Percentiles rank a stretch among this genome's conserved stretches.
phyloP scores from a whole-genome alignment of 2,888 invertebrate genomes.

The Leptogaster cylindrica region DNA sequence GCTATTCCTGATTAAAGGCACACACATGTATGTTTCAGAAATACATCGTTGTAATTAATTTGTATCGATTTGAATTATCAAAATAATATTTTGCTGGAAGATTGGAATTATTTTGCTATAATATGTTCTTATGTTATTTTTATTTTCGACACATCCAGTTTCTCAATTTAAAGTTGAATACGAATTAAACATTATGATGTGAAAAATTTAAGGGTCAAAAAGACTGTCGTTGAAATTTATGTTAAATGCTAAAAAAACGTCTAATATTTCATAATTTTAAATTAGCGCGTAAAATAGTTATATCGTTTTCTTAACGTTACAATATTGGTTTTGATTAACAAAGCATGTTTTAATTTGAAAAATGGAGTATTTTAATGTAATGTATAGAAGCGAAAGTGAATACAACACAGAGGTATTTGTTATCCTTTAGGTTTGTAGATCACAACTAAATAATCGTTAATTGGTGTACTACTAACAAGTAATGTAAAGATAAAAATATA shows the following conservation, averaged over 20 bases:
- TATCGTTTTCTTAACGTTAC: conserved; percentile 16
- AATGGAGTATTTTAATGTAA: conserved; percentile 33
- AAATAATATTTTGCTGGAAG: no score
- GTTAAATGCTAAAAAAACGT: conserved; percentile 25
- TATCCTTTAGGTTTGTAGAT: conserved; percentile 37
- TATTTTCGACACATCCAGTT: no score
- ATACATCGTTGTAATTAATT: no score
- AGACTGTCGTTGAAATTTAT: conserved; percentile 28
- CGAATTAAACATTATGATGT: background rate
- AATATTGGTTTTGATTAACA: conserved; percentile 30
- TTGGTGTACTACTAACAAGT: conserved; percentile 38
- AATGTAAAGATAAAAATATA: conserved; percentile 24
- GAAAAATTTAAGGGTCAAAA: conserved; percentile 9
- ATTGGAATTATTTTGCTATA: no score
- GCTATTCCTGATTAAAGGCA: no score
- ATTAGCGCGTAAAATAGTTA: conserved; percentile 20
- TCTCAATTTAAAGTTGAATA: no score
- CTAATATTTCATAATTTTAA: conserved; percentile 35
- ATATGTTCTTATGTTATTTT: no score
- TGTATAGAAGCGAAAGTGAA: conserved; percentile 15
- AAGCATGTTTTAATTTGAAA: conserved; percentile 36
- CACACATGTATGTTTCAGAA: no score
- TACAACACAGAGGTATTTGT: conserved; percentile 37
- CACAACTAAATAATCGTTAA: conserved; percentile 35
- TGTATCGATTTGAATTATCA: no score